Evolutionary conservation across 2,888 invertebrate genomes (phyloP).

Genomic region (Metellina segmentata): DNA sequence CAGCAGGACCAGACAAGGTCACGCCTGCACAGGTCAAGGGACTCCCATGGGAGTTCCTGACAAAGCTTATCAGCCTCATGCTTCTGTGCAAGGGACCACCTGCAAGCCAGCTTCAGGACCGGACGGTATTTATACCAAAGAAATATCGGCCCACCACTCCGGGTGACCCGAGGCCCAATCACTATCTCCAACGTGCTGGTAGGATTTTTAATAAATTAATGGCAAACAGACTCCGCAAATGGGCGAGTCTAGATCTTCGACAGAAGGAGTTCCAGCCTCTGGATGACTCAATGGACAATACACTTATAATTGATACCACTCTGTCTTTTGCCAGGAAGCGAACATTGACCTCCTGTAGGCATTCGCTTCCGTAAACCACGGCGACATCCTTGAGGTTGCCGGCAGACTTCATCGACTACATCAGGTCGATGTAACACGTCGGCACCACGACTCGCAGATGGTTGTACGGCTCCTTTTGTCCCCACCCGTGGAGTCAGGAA

Average conservation of each 20-base stretch:
- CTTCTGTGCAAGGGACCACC: too few species aligned
- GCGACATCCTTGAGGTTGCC: background rate
- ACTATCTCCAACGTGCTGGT: background rate
- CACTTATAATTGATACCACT: background rate
- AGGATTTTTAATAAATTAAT: background rate
- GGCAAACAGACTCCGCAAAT: background rate
- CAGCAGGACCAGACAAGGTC: too few species aligned
- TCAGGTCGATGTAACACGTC: too few species aligned
- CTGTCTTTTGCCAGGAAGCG: background rate
- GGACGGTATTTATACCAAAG: background rate
- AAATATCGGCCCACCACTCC: background rate
- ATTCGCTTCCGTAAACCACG: background rate
- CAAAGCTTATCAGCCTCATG: background rate
- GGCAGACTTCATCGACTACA: too few species aligned
- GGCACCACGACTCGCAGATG: too few species aligned
- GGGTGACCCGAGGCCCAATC: background rate
- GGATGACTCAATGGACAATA: background rate
- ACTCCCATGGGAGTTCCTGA: too few species aligned
- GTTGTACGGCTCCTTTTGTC: too few species aligned
- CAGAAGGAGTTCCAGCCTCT: background rate
- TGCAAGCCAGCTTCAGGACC: too few species aligned
- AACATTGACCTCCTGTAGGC: background rate
- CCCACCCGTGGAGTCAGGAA: too few species aligned
- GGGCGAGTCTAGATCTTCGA: background rate
- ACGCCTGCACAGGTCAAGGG: too few species aligned